Conservation (phyloP, 1,140 invertebrate genomes). For the Aphelinus atriplicis region DNA sequence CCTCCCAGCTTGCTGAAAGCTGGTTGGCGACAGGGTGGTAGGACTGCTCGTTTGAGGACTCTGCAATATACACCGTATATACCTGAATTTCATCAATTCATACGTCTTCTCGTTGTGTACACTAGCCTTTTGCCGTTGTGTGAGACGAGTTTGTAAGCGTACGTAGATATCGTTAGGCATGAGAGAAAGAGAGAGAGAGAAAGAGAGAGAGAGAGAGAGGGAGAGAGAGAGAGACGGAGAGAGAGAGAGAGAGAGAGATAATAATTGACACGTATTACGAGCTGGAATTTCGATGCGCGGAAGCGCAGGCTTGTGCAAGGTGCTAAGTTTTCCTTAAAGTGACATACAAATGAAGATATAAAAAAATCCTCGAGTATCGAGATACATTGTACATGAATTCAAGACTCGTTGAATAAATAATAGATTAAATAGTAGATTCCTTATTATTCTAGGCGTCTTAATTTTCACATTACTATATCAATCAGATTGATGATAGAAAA, state of each 20-base stretch:
- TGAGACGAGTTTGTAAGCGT: no score
- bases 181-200: no score
- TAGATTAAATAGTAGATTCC: no score
- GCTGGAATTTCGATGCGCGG: slow-evolving; percentile 13
- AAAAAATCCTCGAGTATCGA: background rate
- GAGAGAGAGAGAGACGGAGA: no score
- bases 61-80: slow-evolving; percentile 65
- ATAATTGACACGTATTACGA: slow-evolving; percentile 7
- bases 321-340: slow-evolving; percentile 26
- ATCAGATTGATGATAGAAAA: no score
- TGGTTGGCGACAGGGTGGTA: slow-evolving; percentile 78
- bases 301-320: slow-evolving; percentile 32
- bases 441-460: no score
- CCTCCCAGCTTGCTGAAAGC: slow-evolving; percentile 68
- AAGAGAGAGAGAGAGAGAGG: no score
- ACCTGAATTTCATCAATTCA: background rate
- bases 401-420: no score
- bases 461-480: no score
- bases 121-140: no score
- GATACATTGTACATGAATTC: background rate
- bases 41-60: slow-evolving; percentile 77
- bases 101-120: no score
- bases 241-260: background rate
- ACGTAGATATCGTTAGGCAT: no score
- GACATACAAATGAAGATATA: slow-evolving; percentile 12